Evolutionary conservation across 2,113 vertebrate species (phyloP), one percentile per base, ranked within the genome.

Genomic region (Pteropus alecto): DNA sequence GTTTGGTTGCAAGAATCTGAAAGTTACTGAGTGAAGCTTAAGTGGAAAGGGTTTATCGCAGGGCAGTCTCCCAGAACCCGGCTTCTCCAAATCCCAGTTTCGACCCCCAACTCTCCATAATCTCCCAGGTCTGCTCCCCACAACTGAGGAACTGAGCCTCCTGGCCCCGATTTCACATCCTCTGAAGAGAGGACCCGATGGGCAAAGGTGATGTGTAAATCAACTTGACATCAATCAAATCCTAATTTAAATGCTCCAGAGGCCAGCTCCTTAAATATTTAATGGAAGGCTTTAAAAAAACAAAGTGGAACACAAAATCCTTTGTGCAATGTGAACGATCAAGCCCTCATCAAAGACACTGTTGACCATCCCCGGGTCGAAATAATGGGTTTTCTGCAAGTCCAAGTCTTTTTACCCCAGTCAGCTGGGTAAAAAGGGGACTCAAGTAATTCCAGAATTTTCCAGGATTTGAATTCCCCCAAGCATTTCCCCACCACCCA

Each of bases 241-340:
- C 81, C 60, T 85, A 93, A 96, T 94, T 88, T 76, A 94, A 94
- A 96, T 93, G 63, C 84, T 95, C 92, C 24, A 35, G 70, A 67
- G 78, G 14, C 63, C 74, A 65, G 60, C 85, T 92, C 38, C 90
- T 91, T 96, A 94, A 96, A 96, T 97, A 97, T 96, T 98, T 94
- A 81, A 96, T 46, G 68, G 91, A 81, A 77, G 33, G 46, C 71
- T 83, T 58, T 18, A 15, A 38, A 87, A 84, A 26, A 12, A 41
- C 35, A 65, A 74, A 60, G 43, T 82, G 33, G 79, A 96, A 76
- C 84, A 77, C 87, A 90, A 74, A 86, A 93, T 93, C 46, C 41
- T 93, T 91, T 58, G 33, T 94, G 92, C 51, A 21, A 0, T 0
- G 2, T 12, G 48, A 67, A 51, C 1, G 1, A 86, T 28, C 84